phyloP scores from a whole-genome alignment of 2,797 vertebrate genomes.

The Lateolabrax maculatus region DNA sequence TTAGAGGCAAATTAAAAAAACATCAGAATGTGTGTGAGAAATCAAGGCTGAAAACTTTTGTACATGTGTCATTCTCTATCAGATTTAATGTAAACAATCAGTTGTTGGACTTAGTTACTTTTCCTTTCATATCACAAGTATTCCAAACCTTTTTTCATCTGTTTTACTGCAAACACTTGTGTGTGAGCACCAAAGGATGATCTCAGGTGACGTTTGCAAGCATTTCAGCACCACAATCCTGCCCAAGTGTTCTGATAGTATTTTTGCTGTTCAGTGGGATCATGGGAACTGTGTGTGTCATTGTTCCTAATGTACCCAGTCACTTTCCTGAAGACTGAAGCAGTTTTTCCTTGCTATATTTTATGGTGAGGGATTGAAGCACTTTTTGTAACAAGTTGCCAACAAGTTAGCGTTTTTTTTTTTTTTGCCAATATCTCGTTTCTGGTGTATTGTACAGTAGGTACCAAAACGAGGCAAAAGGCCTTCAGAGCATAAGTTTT shows the following conservation, averaged over 20 bases:
- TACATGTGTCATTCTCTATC: conserved; percentile 43
- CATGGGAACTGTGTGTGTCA: conserved; percentile 60
- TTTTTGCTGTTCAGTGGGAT: conserved; percentile 73
- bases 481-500: conserved; percentile 71
- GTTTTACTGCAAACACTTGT: conserved; percentile 46
- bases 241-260: conserved; percentile 75
- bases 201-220: conserved; percentile 86
- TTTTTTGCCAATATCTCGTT: conserved; percentile 87
- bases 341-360: conserved; percentile 78
- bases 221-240: conserved; percentile 86
- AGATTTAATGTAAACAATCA: conserved; percentile 49
- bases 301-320: conserved; percentile 78
- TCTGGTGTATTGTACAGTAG: conserved; percentile 70
- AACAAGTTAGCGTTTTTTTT: conserved; percentile 84
- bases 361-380: conserved; percentile 88
- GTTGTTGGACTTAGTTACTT: conserved; percentile 52
- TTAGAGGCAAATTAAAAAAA: conserved; percentile 31
- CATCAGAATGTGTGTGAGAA: conserved; percentile 55
- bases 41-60: conserved; percentile 29
- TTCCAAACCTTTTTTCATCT: conserved; percentile 66
- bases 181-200: conserved; percentile 77
- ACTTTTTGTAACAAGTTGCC: conserved; percentile 97
- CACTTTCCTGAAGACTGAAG: conserved; percentile 72
- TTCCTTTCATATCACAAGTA: conserved; percentile 72
- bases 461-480: conserved; percentile 74